These are phyloP conservation scores for Sinodicranocentrus sp. DNA, from an alignment of 2,888 invertebrate genomes.

Conservation along the genomic window DNA sequence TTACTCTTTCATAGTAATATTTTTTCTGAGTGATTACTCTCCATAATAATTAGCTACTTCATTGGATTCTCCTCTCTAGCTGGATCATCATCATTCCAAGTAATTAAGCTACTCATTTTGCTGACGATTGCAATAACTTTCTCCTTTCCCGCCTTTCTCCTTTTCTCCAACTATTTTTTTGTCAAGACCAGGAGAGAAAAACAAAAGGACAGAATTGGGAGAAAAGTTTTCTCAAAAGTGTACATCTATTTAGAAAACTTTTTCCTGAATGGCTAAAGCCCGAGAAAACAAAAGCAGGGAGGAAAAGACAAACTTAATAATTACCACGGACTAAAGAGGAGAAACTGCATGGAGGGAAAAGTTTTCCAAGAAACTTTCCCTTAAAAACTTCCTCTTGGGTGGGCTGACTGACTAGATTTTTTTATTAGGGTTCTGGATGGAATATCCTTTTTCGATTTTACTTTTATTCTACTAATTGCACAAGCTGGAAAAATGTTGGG, in stretches of 20 bases:
- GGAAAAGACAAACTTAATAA: constrained; percentile 28
- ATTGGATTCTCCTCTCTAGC: background rate
- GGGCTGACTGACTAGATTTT: too few relatives aligned
- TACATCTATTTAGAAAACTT: background rate
- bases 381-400: too few relatives aligned
- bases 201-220: background rate
- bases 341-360: background rate
- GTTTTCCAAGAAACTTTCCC: background rate
- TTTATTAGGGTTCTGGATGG: too few relatives aligned
- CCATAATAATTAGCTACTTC: constrained; percentile 28
- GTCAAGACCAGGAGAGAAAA: background rate
- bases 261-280: background rate
- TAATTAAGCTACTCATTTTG: constrained; percentile 35
- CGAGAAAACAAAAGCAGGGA: constrained; percentile 12
- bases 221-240: constrained; percentile 1
- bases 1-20: constrained; percentile 11
- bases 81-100: constrained; percentile 31
- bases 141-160: background rate
- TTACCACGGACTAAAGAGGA: constrained; percentile 10
- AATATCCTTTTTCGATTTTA: too few relatives aligned
- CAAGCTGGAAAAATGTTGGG: too few relatives aligned
- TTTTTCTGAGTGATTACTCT: background rate
- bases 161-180: background rate
- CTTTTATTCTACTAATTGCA: too few relatives aligned
- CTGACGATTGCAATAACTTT: constrained; percentile 27